Base-by-base conservation (phyloP, 2,113 vertebrate genomes). In the Nansenia antarctica region DNA sequence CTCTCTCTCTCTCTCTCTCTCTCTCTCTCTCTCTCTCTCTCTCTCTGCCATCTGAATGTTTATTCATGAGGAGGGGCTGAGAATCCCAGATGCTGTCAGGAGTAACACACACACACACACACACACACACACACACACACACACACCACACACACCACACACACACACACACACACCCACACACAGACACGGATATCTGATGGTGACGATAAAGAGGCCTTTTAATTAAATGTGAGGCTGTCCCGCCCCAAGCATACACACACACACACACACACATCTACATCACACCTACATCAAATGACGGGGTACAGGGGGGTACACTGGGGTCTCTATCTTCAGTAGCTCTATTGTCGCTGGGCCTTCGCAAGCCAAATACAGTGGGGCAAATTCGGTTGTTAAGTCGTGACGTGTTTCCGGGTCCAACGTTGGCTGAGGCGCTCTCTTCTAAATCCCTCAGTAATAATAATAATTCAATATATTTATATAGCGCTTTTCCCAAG, bases 221-320 rank as follows among this genome's bases (percentile, higher is more conserved):
- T 87, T 86, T 90, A 85, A 90, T 88, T 88, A 85, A 80, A 85
- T 70, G 73, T 80, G 65, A 80, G 57, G 47, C 20, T 69, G 65
- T n/a, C 34, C 70, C 0, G 24, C 59, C 60, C 72, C 63, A 65
- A 69, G 76, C 73, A 78, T 85, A 69, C n/a, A n/a, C n/a, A n/a
- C n/a, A n/a, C n/a, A n/a, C n/a, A n/a, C n/a, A n/a, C n/a, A n/a
- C n/a, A n/a, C n/a, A n/a, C n/a, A n/a, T n/a, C n/a, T n/a, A n/a
- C n/a, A n/a, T n/a, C n/a, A n/a, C n/a, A n/a, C n/a, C n/a, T 63
- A 71, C 74, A 68, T 76, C 82, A 74, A 82, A 80, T 83, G 76
- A 84, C n/a, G 77, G 80, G 71, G 78, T 55, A 70, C 54, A 79
- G 69, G 72, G n/a, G 70, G 70, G 74, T 70, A 35, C 72, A 74